phyloP scores from a whole-genome alignment of 1,140 invertebrate species.

The Propsilocerus akamusi region DNA sequence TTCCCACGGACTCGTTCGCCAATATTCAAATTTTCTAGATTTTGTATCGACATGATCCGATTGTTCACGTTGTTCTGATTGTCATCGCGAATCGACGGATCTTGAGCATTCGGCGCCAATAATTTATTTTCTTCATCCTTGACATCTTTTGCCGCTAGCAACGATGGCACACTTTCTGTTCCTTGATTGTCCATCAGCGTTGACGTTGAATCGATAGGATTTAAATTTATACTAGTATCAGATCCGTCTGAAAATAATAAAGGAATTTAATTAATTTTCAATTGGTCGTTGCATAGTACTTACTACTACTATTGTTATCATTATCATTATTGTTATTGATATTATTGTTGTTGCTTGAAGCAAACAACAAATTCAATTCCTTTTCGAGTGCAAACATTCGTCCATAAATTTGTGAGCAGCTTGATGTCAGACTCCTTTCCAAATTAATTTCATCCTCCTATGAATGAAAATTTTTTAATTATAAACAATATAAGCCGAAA shows the following conservation, averaged over 20 bases:
- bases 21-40: background rate
- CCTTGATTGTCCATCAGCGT: background rate
- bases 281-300: slow-evolving; percentile 8
- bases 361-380: background rate
- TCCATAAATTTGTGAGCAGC: background rate
- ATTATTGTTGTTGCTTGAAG: slow-evolving; percentile 14
- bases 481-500: background rate
- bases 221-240: slow-evolving; percentile 4
- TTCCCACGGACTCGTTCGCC: background rate
- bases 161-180: slow-evolving; percentile 2
- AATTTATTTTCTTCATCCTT: background rate
- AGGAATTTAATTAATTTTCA: background rate
- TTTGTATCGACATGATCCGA: background rate
- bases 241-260: slow-evolving; percentile 3
- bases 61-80: background rate
- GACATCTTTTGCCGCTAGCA: slow-evolving; percentile 5
- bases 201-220: background rate
- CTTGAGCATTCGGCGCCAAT: background rate
- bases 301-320: slow-evolving; percentile 12
- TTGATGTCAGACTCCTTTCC: background rate
- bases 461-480: background rate
- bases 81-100: background rate
- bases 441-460: background rate
- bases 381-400: background rate
- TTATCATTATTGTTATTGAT: slow-evolving; percentile 17